Percentiles rank a stretch among this genome's conserved stretches.
Evolutionary conservation across 2,888 invertebrate species (phyloP).

Genomic region (Xanthia icteritia): DNA sequence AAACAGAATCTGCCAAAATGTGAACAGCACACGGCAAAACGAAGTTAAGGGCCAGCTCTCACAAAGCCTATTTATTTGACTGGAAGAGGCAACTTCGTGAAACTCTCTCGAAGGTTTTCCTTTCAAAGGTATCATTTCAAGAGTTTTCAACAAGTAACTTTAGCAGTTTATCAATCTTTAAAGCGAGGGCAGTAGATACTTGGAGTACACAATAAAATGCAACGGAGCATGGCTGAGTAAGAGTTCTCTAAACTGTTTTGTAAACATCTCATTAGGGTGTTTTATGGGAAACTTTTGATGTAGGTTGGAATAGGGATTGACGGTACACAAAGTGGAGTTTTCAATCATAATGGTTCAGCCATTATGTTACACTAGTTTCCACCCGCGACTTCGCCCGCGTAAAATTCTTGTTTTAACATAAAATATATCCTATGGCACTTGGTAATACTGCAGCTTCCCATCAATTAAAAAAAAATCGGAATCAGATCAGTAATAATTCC

Average conservation of each 20-base stretch:
- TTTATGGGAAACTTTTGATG: neutral
- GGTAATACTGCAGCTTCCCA: no score
- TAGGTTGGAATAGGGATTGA: neutral
- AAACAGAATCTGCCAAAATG: slow-evolving; percentile 65
- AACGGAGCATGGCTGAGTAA: slow-evolving; percentile 39
- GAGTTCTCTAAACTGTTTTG: slow-evolving; percentile 33
- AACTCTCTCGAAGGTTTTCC: slow-evolving; percentile 63
- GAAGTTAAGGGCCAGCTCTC: slow-evolving; percentile 69
- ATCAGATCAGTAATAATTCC: no score
- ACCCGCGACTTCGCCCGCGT: no score
- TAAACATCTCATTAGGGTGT: neutral
- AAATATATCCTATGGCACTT: no score
- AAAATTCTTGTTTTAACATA: no score
- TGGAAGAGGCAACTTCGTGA: slow-evolving; percentile 67
- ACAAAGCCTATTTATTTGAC: slow-evolving; percentile 76
- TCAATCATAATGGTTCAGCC: neutral
- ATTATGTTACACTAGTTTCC: no score
- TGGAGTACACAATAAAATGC: slow-evolving; percentile 51
- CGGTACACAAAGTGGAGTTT: neutral
- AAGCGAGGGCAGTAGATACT: slow-evolving; percentile 59
- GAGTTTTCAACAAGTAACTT: slow-evolving; percentile 72
- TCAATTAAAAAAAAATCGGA: no score
- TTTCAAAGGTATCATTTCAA: slow-evolving; percentile 74
- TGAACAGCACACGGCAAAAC: slow-evolving; percentile 51
- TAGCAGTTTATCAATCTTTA: slow-evolving; percentile 74